Evolutionary conservation across 2,888 invertebrate species (phyloP).

Genomic region (Xestia rhomboidea): DNA sequence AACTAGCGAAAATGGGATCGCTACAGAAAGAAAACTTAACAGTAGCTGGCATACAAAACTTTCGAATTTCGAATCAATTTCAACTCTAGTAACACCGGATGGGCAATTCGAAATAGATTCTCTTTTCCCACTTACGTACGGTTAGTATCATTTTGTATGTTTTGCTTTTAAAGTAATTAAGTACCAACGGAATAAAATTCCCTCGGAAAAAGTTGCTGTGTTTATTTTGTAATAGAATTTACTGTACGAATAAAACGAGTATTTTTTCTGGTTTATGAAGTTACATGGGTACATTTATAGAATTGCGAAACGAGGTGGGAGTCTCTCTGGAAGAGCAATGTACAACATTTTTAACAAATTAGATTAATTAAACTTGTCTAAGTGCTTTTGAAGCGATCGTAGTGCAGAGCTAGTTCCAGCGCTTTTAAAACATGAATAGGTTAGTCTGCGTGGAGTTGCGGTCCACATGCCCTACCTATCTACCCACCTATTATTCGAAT

Average conservation of each 20-base stretch:
- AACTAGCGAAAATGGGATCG: constrained; percentile 83
- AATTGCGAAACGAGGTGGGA: constrained; percentile 24
- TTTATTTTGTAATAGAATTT: constrained; percentile 49
- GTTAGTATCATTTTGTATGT: constrained; percentile 22
- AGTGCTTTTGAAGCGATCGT: not conserved
- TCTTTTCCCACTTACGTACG: constrained; percentile 16
- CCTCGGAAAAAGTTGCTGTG: constrained; percentile 3
- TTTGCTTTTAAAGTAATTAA: constrained; percentile 53
- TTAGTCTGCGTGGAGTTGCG: not conserved
- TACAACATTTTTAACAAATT: constrained; percentile 21
- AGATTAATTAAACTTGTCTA: not conserved
- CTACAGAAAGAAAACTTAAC: constrained; percentile 65
- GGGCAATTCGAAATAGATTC: constrained; percentile 43
- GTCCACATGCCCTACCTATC: not conserved
- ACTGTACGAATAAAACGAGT: constrained; percentile 33
- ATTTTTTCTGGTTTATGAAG: constrained; percentile 39
- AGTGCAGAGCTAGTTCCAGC: not conserved
- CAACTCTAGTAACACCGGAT: constrained; percentile 20
- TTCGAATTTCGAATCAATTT: constrained; percentile 59
- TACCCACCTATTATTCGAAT: not conserved
- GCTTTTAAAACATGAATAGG: not conserved
- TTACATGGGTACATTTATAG: constrained; percentile 16
- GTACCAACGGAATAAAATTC: constrained; percentile 30
- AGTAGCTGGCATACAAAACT: constrained; percentile 46
- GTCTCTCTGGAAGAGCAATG: constrained; percentile 5